Percentiles rank a stretch among this genome's conserved stretches.
These are phyloP conservation scores for Argynnis bischoffii DNA, from an alignment of 2,888 invertebrate genomes.

Conservation along the genomic window DNA sequence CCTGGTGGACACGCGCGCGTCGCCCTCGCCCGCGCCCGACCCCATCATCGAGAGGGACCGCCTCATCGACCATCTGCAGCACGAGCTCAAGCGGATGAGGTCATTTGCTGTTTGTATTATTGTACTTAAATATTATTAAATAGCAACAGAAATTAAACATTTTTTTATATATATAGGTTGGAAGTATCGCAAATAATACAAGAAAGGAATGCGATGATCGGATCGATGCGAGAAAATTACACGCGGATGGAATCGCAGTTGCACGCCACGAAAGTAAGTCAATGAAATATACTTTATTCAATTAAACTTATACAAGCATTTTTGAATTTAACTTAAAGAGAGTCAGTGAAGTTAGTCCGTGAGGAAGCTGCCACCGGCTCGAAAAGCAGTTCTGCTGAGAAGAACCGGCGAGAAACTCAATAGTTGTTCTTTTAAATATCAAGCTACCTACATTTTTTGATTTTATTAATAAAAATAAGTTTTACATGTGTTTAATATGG, in stretches of 20 bases:
- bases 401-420: no score
- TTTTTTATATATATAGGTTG: constrained; percentile 45
- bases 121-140: neutral
- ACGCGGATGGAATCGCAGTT: constrained; percentile 65
- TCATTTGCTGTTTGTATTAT: constrained; percentile 46
- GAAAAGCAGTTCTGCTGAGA: no score
- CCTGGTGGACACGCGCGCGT: constrained; percentile 57
- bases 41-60: constrained; percentile 85
- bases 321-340: no score
- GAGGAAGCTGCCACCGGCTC: no score
- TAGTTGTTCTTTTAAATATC: no score
- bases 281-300: neutral
- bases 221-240: constrained; percentile 71
- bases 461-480: neutral
- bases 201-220: constrained; percentile 68
- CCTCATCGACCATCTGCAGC: constrained; percentile 90
- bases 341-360: no score
- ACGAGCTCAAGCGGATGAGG: constrained; percentile 88
- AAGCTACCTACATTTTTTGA: neutral
- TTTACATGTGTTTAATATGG: no score
- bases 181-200: constrained; percentile 70
- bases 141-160: neutral
- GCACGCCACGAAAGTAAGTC: constrained; percentile 58
- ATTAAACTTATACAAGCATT: no score
- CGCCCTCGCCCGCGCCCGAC: constrained; percentile 69